Conservation (phyloP, 2,797 vertebrate genomes). For the Alectoris magna region DNA sequence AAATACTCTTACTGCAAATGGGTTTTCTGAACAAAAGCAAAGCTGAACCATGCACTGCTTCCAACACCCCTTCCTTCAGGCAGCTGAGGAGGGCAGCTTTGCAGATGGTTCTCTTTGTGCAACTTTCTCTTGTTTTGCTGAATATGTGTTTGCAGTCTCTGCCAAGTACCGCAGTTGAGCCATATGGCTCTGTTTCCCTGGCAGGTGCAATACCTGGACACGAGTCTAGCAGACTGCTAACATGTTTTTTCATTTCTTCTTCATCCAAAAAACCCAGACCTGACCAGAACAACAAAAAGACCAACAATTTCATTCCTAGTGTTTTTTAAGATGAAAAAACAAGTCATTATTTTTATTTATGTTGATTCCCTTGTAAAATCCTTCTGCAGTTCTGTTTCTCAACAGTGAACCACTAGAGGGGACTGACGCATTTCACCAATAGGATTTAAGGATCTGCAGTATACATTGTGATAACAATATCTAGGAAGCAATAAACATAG, state of each 20-base stretch:
- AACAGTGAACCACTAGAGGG: background rate
- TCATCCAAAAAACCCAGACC: background rate
- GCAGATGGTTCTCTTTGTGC: background rate
- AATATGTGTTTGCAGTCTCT: background rate
- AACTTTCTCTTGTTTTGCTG: background rate
- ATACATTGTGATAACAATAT: background rate
- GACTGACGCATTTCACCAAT: background rate
- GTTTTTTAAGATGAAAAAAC: background rate
- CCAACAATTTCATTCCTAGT: background rate
- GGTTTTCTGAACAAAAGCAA: background rate
- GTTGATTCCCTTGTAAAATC: background rate
- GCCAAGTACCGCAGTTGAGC: background rate
- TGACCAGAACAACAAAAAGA: background rate
- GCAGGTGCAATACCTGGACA: background rate
- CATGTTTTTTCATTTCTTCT: background rate
- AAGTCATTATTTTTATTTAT: background rate
- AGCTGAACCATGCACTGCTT: background rate
- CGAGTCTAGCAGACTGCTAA: background rate
- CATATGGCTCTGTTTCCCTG: fast-evolving
- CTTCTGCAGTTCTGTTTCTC: background rate
- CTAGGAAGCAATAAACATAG: background rate
- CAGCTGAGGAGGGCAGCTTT: background rate
- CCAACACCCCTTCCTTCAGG: background rate
- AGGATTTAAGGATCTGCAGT: background rate
- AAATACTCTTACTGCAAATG: background rate